Evolutionary conservation across 2,113 vertebrate genomes (phyloP).

Genomic region (Triplophysa dalaica): DNA sequence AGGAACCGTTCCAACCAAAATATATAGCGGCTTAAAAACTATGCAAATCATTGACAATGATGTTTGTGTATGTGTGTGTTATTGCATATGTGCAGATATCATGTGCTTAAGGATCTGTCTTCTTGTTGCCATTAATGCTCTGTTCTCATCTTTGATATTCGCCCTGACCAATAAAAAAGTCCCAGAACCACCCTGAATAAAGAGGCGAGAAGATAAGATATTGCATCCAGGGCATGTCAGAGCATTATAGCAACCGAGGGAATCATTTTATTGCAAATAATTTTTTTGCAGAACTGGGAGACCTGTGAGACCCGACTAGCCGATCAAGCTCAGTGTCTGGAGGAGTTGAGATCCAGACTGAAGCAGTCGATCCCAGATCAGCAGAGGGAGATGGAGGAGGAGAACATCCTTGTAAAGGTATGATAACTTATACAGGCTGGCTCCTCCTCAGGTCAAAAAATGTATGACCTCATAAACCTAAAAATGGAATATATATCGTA

Average conservation of each 20-base stretch:
- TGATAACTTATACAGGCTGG: background rate
- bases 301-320: slow-evolving; percentile 74
- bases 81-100: background rate
- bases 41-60: background rate
- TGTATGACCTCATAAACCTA: too few relatives aligned
- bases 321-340: slow-evolving; percentile 69
- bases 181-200: background rate
- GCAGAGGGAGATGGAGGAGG: slow-evolving; percentile 74
- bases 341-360: slow-evolving; percentile 72
- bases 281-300: slow-evolving; percentile 79
- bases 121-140: slow-evolving; percentile 42
- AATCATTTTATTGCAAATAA: background rate
- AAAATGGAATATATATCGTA: too few relatives aligned
- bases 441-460: too few relatives aligned
- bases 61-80: slow-evolving; percentile 16
- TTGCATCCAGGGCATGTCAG: background rate
- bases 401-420: slow-evolving; percentile 80
- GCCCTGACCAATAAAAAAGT: background rate
- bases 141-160: background rate
- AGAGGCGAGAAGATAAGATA: background rate
- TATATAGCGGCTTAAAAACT: background rate
- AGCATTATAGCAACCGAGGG: background rate
- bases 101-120: slow-evolving; percentile 33
- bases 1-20: too few relatives aligned
- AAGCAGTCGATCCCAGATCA: slow-evolving; percentile 75